Evolutionary conservation across 2,888 invertebrate genomes (phyloP), one percentile per base, ranked within the genome.

Genomic region (Gonocerus acuteangulatus): DNA sequence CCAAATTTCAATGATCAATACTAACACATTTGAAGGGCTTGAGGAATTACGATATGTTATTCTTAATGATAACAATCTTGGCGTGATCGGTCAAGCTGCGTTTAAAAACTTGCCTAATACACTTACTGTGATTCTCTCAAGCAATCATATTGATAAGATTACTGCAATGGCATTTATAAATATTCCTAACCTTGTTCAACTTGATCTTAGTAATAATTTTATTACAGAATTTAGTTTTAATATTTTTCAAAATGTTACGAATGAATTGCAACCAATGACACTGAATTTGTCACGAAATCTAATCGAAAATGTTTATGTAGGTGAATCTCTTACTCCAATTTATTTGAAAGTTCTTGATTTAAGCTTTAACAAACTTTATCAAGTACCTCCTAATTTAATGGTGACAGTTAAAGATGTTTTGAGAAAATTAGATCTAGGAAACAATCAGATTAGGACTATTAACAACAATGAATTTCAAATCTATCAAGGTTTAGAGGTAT

Each of bases 141-240:
- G 87, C 71, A 95, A 95, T 76, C 78, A 83, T 69, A 81, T 95
- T 69, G 79, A 79, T 66, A 80, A 81, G 67, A 82, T 95, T 69
- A 85, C 85, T 63, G 79, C 80, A 48, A 81, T 82, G 57, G 84
- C 90, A 2, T 88, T 94, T 71, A 78, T 81, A 60, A 84, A 88
- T 71, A 77, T 93, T 70, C 85, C 86, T 27, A 84, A 82, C 72
- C 76, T 94, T 69, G 82, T 84, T 67, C 84, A 85, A 71, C 76
- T 94, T 62, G 90, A 92, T 74, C 76, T 92, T 65, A 89, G 89
- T 75, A 82, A 83, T 69, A 92, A 92, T 72, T 81, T 83, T 69
- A 75, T 92, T 57, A 82, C 82, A 23, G 78, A 81, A 65, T 79
- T 92, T 69, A 82, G 84, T 22, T 75, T 87, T 68, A 81, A 79